Evolutionary conservation across 2,113 vertebrate genomes (phyloP).

Genomic region (Paradisaea rubra): DNA sequence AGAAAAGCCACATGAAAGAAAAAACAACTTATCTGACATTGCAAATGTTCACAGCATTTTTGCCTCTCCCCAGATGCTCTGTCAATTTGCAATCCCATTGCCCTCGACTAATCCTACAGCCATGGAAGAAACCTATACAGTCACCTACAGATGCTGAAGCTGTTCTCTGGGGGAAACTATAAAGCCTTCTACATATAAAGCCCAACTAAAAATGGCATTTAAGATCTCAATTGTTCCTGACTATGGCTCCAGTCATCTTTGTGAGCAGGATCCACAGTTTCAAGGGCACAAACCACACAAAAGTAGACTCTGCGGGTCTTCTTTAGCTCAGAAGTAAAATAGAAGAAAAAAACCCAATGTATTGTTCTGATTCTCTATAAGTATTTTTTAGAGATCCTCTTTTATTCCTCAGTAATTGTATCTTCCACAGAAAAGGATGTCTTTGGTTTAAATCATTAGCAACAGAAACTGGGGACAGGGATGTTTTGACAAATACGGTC

Average conservation of each 20-base stretch:
- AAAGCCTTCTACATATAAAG: neutral
- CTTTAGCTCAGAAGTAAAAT: neutral
- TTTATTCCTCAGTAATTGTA: neutral
- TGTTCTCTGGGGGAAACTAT: neutral
- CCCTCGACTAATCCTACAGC: neutral
- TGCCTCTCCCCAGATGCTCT: rapidly evolving
- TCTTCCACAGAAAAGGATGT: neutral
- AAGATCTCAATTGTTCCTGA: neutral
- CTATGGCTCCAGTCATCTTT: neutral
- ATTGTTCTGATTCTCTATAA: neutral
- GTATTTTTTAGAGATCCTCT: neutral
- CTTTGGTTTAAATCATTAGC: neutral
- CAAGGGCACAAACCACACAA: neutral
- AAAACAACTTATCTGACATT: neutral
- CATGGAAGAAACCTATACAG: neutral
- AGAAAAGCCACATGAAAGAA: neutral
- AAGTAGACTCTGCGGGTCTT: neutral
- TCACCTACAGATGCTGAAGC: neutral
- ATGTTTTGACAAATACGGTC: neutral
- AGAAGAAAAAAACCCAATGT: neutral
- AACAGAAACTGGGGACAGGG: neutral
- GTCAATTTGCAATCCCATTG: neutral
- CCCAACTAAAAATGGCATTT: neutral
- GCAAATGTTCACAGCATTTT: neutral
- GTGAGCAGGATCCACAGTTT: neutral